A percentile compares a stretch with the other conserved stretches of the same genome.
Conservation (phyloP, 2,113 vertebrate species). For the Myotis davidii region DNA sequence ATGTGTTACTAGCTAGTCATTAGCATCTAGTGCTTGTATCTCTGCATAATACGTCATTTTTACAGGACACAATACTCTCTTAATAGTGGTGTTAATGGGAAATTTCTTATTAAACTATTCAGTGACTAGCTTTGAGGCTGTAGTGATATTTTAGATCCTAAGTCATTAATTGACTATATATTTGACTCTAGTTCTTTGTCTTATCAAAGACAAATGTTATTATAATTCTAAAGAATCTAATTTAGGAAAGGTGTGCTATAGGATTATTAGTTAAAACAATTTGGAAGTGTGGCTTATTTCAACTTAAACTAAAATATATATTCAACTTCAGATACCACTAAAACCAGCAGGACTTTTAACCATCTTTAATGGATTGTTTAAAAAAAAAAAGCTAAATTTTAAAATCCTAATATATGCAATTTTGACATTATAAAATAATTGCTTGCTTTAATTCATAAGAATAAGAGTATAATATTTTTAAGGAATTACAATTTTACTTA, state of each 20-base stretch:
- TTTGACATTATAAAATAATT: conserved; percentile 22
- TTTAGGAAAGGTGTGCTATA: not conserved
- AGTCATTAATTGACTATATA: not conserved
- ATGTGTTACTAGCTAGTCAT: not conserved
- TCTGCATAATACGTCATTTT: not conserved
- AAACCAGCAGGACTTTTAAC: not conserved
- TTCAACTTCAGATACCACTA: conserved; percentile 29
- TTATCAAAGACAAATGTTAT: not conserved
- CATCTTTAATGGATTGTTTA: not conserved
- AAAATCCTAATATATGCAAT: not conserved
- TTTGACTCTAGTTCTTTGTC: not conserved
- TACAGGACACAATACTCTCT: not conserved
- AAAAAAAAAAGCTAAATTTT: conserved; percentile 38
- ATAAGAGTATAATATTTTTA: conserved; percentile 9
- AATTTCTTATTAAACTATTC: conserved; percentile 38
- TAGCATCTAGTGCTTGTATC: not conserved
- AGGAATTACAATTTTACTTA: conserved; percentile 13
- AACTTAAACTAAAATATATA: not conserved
- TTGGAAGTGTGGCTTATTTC: conserved; percentile 26
- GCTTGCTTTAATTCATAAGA: not conserved
- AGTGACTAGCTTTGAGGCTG: conserved; percentile 16
- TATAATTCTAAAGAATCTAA: conserved; percentile 21
- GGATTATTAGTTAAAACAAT: conserved; percentile 20
- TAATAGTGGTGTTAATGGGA: not conserved
- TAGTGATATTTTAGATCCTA: conserved; percentile 2